phyloP scores from a whole-genome alignment of 1,140 invertebrate species.

The Leucophenga varia region DNA sequence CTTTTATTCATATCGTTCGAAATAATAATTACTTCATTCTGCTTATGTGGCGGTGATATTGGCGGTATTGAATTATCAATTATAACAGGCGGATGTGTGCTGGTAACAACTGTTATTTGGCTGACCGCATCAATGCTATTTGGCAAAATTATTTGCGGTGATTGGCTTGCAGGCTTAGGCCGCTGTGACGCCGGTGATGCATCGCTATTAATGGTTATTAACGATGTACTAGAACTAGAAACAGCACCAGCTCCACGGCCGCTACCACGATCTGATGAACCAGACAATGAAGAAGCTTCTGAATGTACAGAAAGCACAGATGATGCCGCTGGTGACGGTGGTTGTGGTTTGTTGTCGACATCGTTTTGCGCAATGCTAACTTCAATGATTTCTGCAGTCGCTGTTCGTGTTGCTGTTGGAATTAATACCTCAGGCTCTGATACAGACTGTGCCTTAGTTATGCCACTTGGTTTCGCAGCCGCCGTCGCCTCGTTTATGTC shows the following conservation, averaged over 20 bases:
- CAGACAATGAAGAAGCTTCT: conserved; percentile 31
- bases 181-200: conserved; percentile 27
- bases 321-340: conserved; percentile 58
- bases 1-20: conserved; percentile 72
- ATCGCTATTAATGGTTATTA: conserved; percentile 53
- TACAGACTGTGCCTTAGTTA: conserved; percentile 9
- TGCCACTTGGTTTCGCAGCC: conserved; percentile 11
- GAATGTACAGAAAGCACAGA: conserved; percentile 49
- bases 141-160: conserved; percentile 56
- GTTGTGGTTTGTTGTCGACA: conserved; percentile 43
- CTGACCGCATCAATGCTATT: conserved; percentile 72
- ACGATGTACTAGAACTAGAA: conserved; percentile 43
- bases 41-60: conserved; percentile 12
- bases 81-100: conserved; percentile 75
- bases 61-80: conserved; percentile 58
- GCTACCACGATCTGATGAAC: conserved; percentile 22
- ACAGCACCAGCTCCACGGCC: conserved; percentile 19
- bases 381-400: conserved; percentile 40
- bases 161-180: conserved; percentile 8
- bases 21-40: conserved; percentile 75
- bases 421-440: conserved; percentile 16
- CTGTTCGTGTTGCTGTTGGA: conserved; percentile 50
- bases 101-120: conserved; percentile 79
- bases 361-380: conserved; percentile 41
- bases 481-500: not conserved